Evolutionary conservation across 92 coral and sea anemone genomes (phyloP).

Genomic region (Bergia puertoricense): DNA sequence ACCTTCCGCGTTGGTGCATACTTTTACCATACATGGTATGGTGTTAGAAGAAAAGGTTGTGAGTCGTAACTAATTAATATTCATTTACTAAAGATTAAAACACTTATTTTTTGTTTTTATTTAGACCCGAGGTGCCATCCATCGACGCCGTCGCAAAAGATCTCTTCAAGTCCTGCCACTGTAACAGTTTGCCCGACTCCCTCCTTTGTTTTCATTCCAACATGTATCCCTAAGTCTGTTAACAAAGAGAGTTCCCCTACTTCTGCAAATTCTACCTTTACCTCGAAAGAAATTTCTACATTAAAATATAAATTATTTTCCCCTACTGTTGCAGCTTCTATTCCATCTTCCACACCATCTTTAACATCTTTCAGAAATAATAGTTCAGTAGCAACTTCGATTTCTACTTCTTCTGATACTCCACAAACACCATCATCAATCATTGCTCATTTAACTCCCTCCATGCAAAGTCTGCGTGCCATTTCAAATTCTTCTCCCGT

Average conservation of each 20-base stretch:
- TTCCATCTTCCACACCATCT: neutral
- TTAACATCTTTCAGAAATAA: neutral
- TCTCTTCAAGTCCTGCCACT: slow-evolving; percentile 17
- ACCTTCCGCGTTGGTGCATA: too few species aligned
- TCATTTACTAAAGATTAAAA: neutral
- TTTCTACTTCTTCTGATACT: neutral
- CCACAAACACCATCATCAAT: neutral
- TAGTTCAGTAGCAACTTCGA: neutral
- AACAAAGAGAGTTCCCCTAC: neutral
- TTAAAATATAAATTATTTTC: neutral
- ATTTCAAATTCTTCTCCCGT: neutral
- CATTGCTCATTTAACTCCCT: neutral
- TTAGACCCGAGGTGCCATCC: slow-evolving; percentile 25
- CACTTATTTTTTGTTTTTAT: neutral
- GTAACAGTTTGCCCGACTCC: slow-evolving; percentile 39
- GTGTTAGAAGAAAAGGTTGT: too few species aligned
- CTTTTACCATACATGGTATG: too few species aligned
- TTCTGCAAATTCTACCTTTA: neutral
- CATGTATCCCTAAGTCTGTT: slow-evolving; percentile 22
- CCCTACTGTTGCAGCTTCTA: neutral
- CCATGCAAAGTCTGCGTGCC: neutral
- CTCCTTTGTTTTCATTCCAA: slow-evolving; percentile 23
- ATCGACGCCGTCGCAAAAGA: neutral
- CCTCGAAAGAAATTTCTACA: neutral
- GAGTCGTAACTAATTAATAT: neutral